These are phyloP conservation scores for Caenorhabditis uteleia DNA, from an alignment of 2,888 invertebrate genomes.

Conservation along the genomic window DNA sequence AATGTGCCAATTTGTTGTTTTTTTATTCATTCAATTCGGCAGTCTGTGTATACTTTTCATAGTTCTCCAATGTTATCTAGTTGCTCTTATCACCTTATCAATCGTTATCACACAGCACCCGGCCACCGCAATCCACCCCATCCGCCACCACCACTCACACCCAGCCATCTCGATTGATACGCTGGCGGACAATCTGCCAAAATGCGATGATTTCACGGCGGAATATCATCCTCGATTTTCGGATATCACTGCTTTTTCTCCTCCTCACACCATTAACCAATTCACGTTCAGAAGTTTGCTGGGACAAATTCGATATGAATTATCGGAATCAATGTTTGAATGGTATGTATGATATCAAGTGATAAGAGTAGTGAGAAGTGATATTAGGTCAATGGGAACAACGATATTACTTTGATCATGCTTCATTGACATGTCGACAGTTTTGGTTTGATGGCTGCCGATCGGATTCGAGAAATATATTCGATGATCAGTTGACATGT, in stretches of 20 bases:
- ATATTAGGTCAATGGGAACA: conserved; percentile 65
- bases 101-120: too few relatives aligned
- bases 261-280: conserved; percentile 9
- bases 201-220: too few relatives aligned
- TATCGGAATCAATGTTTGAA: conserved; percentile 64
- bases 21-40: too few relatives aligned
- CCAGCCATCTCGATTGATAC: too few relatives aligned
- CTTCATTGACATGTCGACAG: conserved; percentile 59
- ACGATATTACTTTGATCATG: conserved; percentile 66
- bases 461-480: conserved; percentile 60
- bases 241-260: not conserved
- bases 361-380: not conserved
- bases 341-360: conserved; percentile 42
- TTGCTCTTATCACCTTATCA: too few relatives aligned
- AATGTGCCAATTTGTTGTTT: too few relatives aligned
- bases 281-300: conserved; percentile 66
- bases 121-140: too few relatives aligned
- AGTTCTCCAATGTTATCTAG: too few relatives aligned
- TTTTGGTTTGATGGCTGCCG: conserved; percentile 65
- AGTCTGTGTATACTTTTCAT: too few relatives aligned
- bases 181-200: too few relatives aligned
- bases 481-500: conserved; percentile 66
- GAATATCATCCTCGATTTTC: too few relatives aligned
- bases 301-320: conserved; percentile 67
- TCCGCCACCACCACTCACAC: too few relatives aligned